Conservation (phyloP, 2,113 vertebrate species). For the Bubo scandiacus region DNA sequence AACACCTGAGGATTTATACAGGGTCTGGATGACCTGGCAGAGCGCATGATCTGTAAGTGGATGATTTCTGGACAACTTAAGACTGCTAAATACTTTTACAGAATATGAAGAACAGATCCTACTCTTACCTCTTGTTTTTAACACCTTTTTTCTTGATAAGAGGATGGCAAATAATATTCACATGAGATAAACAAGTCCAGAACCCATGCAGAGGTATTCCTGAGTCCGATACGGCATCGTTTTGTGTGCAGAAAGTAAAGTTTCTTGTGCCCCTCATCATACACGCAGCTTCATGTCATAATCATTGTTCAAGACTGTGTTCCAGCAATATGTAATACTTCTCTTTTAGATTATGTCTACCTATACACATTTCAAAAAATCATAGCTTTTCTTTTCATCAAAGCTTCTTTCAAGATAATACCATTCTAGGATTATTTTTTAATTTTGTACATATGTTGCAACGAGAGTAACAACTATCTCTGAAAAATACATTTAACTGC, state of each 20-base stretch:
- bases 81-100: neutral
- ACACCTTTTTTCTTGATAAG: neutral
- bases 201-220: neutral
- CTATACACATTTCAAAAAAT: neutral
- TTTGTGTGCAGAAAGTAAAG: neutral
- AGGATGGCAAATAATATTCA: neutral
- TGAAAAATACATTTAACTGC: neutral
- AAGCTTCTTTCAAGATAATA: rapidly evolving
- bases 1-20: too few relatives aligned
- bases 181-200: neutral
- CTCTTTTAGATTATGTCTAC: neutral
- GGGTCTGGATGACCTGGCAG: neutral
- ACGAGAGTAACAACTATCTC: neutral
- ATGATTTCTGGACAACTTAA: neutral
- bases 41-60: rapidly evolving
- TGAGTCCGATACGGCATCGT: rapidly evolving
- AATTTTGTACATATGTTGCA: rapidly evolving
- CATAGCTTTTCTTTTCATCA: neutral
- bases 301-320: too few relatives aligned
- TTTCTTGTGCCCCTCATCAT: neutral
- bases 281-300: rapidly evolving
- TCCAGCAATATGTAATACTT: neutral
- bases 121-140: neutral
- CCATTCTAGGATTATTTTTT: rapidly evolving
- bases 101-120: neutral